Percentiles rank a stretch among this genome's conserved stretches.
Conservation (phyloP, 2,888 invertebrate species). For the Oasisia sp. region DNA sequence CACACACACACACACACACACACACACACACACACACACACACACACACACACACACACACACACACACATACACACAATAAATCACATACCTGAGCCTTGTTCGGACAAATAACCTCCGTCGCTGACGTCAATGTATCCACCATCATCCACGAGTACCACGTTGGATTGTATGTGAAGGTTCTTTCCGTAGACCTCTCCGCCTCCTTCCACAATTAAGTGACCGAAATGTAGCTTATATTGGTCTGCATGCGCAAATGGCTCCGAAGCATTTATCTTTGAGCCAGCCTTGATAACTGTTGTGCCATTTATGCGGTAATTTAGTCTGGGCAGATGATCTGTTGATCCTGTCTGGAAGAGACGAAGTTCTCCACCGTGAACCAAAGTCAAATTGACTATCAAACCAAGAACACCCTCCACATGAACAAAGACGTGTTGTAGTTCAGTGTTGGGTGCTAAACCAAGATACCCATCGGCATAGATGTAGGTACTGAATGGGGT, state of each 20-base stretch:
- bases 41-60: no score
- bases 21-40: no score
- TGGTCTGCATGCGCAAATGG: slow-evolving; percentile 49
- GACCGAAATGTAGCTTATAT: slow-evolving; percentile 45
- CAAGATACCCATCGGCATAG: slow-evolving; percentile 50
- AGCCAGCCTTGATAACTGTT: slow-evolving; percentile 49
- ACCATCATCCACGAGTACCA: slow-evolving; percentile 52
- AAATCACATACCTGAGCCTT: slow-evolving; percentile 43
- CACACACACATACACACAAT: no score
- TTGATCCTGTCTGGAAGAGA: slow-evolving; percentile 50
- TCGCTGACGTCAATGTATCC: slow-evolving; percentile 49
- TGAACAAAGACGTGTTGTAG: slow-evolving; percentile 50
- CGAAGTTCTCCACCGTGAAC: slow-evolving; percentile 47
- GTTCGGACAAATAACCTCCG: slow-evolving; percentile 46
- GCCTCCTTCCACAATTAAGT: slow-evolving; percentile 51
- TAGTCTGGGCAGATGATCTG: slow-evolving; percentile 42
- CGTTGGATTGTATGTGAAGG: slow-evolving; percentile 45
- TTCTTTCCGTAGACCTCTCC: slow-evolving; percentile 48
- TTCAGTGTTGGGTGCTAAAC: slow-evolving; percentile 53
- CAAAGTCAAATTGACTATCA: slow-evolving; percentile 51
- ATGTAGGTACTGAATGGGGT: slow-evolving; percentile 53
- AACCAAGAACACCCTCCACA: slow-evolving; percentile 50
- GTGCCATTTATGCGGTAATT: slow-evolving; percentile 48
- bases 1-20: no score
- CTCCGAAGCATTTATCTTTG: slow-evolving; percentile 47